A percentile compares a stretch with the other conserved stretches of the same genome.
Evolutionary conservation across 2,888 invertebrate genomes (phyloP).

Genomic region (Phanerotoma sp.): DNA sequence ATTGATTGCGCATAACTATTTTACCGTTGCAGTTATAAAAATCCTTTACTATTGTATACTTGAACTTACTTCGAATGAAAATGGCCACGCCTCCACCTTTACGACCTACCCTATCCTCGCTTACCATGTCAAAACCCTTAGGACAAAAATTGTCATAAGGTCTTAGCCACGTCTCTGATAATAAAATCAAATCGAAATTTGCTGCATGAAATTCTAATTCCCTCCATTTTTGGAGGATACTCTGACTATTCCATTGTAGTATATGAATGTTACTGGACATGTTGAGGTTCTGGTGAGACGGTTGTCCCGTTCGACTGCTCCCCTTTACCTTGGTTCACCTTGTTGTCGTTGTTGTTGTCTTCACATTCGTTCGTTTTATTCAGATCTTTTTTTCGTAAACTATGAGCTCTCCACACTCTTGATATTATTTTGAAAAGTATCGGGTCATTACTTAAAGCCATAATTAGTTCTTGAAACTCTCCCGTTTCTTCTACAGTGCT

Average conservation of each 20-base stretch:
- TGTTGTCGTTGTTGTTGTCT: no score
- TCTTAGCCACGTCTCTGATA: slow-evolving; percentile 20
- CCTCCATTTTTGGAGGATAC: slow-evolving; percentile 11
- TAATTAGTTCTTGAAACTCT: no score
- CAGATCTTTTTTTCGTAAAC: no score
- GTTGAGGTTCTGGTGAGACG: no score
- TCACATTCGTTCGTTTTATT: no score
- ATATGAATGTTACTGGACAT: no score
- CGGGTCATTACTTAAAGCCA: no score
- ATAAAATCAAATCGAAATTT: slow-evolving; percentile 18
- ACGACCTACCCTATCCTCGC: slow-evolving; percentile 1
- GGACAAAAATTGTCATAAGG: neutral
- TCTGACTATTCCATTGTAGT: slow-evolving; percentile 21
- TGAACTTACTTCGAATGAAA: neutral
- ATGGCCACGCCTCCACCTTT: slow-evolving; percentile 13
- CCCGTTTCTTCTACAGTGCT: no score
- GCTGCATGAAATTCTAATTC: slow-evolving; percentile 13
- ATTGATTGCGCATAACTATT: slow-evolving; percentile 9
- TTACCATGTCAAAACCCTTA: slow-evolving; percentile 7
- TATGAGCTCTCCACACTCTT: no score
- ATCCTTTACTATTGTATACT: slow-evolving; percentile 2
- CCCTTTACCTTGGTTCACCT: no score
- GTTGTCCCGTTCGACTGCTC: no score
- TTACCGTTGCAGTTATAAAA: slow-evolving; percentile 7
- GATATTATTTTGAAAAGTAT: no score